Conservation (phyloP, 2,888 invertebrate species). For the Euproctis similis region DNA sequence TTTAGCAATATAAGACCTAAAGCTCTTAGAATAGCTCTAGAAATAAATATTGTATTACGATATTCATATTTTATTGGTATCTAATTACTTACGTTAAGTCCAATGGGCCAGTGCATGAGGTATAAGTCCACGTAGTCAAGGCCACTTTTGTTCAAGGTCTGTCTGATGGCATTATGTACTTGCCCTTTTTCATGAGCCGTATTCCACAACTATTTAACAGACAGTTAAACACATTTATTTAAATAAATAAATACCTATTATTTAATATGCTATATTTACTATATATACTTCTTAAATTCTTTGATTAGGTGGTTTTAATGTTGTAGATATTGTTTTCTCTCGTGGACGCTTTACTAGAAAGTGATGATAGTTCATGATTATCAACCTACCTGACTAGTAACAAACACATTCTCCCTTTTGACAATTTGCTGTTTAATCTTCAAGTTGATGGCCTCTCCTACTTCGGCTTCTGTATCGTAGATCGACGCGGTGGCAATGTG, state of each 20-base stretch:
- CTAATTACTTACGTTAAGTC: slow-evolving; percentile 70
- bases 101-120: slow-evolving; percentile 89
- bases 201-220: slow-evolving; percentile 56
- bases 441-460: slow-evolving; percentile 57
- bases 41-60: too few relatives aligned
- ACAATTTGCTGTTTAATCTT: slow-evolving; percentile 57
- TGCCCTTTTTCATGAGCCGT: slow-evolving; percentile 77
- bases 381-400: slow-evolving; percentile 75
- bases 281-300: too few relatives aligned
- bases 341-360: too few relatives aligned
- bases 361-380: too few relatives aligned
- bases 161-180: slow-evolving; percentile 78
- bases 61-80: too few relatives aligned
- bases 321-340: too few relatives aligned
- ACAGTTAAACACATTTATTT: too few relatives aligned
- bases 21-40: too few relatives aligned
- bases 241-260: too few relatives aligned
- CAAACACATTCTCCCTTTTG: slow-evolving; percentile 64
- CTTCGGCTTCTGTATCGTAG: slow-evolving; percentile 65
- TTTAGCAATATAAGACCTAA: too few relatives aligned
- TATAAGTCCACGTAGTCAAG: slow-evolving; percentile 86
- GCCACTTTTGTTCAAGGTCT: slow-evolving; percentile 78
- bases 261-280: too few relatives aligned
- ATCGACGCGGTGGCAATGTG: slow-evolving; percentile 70
- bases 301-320: too few relatives aligned